Base-by-base conservation (phyloP, 2,888 invertebrate genomes). In the Lymantria dispar region DNA sequence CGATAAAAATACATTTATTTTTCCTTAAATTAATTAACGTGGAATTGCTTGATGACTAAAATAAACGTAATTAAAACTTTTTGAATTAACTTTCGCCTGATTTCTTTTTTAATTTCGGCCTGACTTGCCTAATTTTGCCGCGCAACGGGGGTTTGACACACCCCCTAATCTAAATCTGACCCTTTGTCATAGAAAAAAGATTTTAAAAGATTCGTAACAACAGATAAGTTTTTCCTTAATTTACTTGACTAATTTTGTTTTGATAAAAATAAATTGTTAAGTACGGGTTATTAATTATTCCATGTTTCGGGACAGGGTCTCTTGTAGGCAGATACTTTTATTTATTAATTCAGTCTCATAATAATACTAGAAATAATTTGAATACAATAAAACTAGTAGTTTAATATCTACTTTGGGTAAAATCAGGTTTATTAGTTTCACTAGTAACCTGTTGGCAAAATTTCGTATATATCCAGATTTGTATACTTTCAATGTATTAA, bases 31-130 rank as follows among this genome's bases (percentile, higher is more conserved):
- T 85, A 85, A 87, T 86, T 82, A 85, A 76, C 68, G 68, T 70
- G 56, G 77, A 80, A 84, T 80, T 74, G 77, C 78, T 76, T 80
- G 85, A 89, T 84, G 80, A 80, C 79, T 83, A 87, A 90, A 79
- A 90, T 88, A 87, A 89, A 90, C 81, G 87, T 84, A 90, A 91
- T 91, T 90, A 90, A 91, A 91, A 91, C 88, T 91, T 91, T 82
- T 63, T 56, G 75, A 83, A 87, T 87, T 83, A 86, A 85, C 84
- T 82, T 84, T 74, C 78, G 79, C 80, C 85, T 78, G 85, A 90
- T 90, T 89, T 89, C 87, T 90, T 91, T 91, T 90, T 89, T 88
- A 89, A 90, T 90, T 91, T 87, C 73, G 76, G 67, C 68, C 80
- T 77, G 83, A 79, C 85, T 83, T 70, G 76, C 75, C 85, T 87